These are phyloP conservation scores for Choristoneura rosaceana DNA, from an alignment of 2,888 invertebrate genomes.

Conservation along the genomic window DNA sequence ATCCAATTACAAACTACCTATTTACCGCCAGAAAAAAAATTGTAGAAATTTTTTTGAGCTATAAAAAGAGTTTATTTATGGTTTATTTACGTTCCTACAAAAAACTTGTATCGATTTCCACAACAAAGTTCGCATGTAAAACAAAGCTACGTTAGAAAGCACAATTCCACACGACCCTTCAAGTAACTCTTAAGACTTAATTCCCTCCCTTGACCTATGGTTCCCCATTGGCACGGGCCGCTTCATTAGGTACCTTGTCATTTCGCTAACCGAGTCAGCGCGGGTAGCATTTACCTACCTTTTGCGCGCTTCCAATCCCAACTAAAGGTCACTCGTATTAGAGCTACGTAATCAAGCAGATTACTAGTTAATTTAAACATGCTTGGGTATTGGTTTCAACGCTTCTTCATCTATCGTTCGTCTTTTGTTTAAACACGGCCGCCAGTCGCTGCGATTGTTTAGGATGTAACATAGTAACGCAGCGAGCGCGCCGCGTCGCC, in stretches of 20 bases:
- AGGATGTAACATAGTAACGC: constrained; percentile 59
- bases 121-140: too few relatives aligned
- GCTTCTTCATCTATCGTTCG: constrained; percentile 41
- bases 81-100: too few relatives aligned
- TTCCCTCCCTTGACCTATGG: neutral
- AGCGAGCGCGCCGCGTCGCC: constrained; percentile 71
- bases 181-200: neutral
- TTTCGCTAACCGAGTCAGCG: constrained; percentile 2
- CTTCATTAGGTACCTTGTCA: constrained; percentile 26
- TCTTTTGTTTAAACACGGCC: constrained; percentile 48
- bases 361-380: neutral
- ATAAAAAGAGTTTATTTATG: too few relatives aligned
- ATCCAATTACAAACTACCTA: too few relatives aligned
- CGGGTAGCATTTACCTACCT: constrained; percentile 13
- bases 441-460: constrained; percentile 41
- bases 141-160: neutral
- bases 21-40: too few relatives aligned
- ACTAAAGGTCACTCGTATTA: constrained; percentile 5
- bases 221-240: neutral
- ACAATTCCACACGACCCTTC: neutral
- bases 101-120: too few relatives aligned
- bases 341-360: constrained; percentile 31
- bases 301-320: constrained; percentile 27
- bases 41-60: too few relatives aligned
- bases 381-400: constrained; percentile 41